A percentile compares a stretch with the other conserved stretches of the same genome.
Conservation (phyloP, 2,113 vertebrate genomes). For the Oreocharis arfaki region DNA sequence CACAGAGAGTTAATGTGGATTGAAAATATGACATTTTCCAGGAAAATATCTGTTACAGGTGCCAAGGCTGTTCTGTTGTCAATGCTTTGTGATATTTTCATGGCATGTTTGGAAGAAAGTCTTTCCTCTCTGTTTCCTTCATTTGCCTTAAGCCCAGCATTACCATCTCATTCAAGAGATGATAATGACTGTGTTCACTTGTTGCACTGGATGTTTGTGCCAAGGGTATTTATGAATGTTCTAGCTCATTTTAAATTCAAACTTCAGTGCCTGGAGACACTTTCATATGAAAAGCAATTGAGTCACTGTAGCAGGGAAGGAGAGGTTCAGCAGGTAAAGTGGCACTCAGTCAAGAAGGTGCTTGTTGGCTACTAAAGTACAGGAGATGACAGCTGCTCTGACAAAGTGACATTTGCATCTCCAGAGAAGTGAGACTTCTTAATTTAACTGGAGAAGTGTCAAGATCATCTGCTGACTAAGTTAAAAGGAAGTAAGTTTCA, state of each 20-base stretch:
- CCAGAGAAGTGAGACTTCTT: conserved; percentile 51
- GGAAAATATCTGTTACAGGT: not conserved
- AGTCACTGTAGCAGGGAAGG: not conserved
- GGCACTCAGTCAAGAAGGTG: not conserved
- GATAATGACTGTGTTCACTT: not conserved
- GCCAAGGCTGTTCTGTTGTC: not conserved
- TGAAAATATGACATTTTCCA: not conserved
- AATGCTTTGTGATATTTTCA: not conserved
- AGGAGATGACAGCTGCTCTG: conserved; percentile 43
- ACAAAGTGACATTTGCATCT: conserved; percentile 50
- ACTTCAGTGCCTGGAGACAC: not conserved
- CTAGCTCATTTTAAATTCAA: not conserved
- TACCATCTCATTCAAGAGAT: not conserved
- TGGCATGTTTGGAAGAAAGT: not conserved
- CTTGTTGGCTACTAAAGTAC: conserved; percentile 16
- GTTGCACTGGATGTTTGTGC: not conserved
- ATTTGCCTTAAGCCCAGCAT: not conserved
- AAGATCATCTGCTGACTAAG: conserved; percentile 40
- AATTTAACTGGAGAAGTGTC: conserved; percentile 49
- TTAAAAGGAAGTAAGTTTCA: conserved; percentile 2
- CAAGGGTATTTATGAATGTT: not conserved
- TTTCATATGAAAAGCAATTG: not conserved
- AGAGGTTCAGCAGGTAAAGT: conserved; percentile 9
- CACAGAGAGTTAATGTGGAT: not conserved
- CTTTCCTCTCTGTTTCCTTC: not conserved